Percentiles rank a stretch among this genome's conserved stretches.
Evolutionary conservation across 2,888 invertebrate genomes (phyloP).

Genomic region (Synanthedon myopaeformis): DNA sequence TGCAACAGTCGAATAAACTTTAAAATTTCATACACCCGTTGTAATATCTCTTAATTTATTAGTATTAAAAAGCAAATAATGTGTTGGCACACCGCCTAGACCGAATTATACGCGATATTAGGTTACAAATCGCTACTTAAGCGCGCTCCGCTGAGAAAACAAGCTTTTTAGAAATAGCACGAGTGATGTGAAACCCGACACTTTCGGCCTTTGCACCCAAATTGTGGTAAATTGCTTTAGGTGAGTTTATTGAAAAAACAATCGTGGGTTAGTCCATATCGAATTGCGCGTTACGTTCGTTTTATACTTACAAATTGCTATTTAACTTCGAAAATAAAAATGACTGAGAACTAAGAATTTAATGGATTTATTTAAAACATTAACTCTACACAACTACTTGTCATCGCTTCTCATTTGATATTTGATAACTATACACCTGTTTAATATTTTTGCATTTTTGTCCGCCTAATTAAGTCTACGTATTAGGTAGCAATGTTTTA

Average conservation of each 20-base stretch:
- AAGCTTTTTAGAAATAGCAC: slow-evolving; percentile 66
- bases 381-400: slow-evolving; percentile 8
- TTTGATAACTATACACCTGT: slow-evolving; percentile 31
- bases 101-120: slow-evolving; percentile 40
- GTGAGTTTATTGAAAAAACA: slow-evolving; percentile 60
- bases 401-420: slow-evolving; percentile 30
- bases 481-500: no score
- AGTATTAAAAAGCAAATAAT: slow-evolving; percentile 11
- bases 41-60: background rate
- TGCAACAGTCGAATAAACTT: background rate
- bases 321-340: slow-evolving; percentile 22
- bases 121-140: slow-evolving; percentile 59
- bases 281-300: slow-evolving; percentile 17
- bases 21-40: background rate
- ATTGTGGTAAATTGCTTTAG: slow-evolving; percentile 60
- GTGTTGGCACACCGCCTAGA: slow-evolving; percentile 53
- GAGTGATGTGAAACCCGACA: slow-evolving; percentile 39
- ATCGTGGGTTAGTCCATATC: slow-evolving; percentile 27
- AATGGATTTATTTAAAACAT: background rate
- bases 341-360: slow-evolving; percentile 1
- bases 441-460: slow-evolving; percentile 2
- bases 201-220: slow-evolving; percentile 54
- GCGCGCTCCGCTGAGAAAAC: slow-evolving; percentile 62
- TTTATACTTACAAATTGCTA: slow-evolving; percentile 16
- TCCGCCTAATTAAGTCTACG: no score